These are phyloP conservation scores for Mus minutoides DNA, from an alignment of 2,797 vertebrate genomes.

Conservation along the genomic window DNA sequence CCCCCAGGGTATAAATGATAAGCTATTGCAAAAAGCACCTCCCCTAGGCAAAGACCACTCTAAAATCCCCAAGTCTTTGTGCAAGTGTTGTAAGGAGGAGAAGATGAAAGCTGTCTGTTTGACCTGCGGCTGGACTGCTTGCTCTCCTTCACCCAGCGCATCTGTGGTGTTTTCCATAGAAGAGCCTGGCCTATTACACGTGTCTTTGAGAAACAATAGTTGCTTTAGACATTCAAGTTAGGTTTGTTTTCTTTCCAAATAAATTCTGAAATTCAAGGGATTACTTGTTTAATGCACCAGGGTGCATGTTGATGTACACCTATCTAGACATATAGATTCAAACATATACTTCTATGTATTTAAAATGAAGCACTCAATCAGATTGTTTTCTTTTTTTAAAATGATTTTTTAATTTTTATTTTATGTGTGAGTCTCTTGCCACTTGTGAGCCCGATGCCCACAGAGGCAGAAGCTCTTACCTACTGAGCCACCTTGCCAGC, in stretches of 20 bases:
- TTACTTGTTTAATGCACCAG: neutral
- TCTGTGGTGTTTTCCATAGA: neutral
- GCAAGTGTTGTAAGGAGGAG: neutral
- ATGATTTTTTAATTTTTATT: neutral
- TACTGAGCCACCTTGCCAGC: neutral
- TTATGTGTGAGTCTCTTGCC: neutral
- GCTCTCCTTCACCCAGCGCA: neutral
- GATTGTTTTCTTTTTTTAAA: neutral
- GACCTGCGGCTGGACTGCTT: neutral
- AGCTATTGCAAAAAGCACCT: neutral
- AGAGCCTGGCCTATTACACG: neutral
- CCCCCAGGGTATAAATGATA: neutral
- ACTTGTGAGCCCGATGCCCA: neutral
- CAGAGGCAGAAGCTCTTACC: neutral
- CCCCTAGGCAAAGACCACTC: neutral
- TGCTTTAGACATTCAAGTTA: neutral
- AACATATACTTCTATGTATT: neutral
- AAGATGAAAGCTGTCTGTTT: neutral
- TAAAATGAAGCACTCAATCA: neutral
- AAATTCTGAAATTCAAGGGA: conserved; percentile 18
- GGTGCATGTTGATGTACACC: neutral
- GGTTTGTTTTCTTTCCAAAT: conserved; percentile 18
- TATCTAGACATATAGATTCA: neutral
- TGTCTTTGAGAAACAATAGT: conserved; percentile 17
- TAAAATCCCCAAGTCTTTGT: neutral